These are phyloP conservation scores for Dynastes maya DNA, from an alignment of 2,888 invertebrate genomes.

Conservation along the genomic window DNA sequence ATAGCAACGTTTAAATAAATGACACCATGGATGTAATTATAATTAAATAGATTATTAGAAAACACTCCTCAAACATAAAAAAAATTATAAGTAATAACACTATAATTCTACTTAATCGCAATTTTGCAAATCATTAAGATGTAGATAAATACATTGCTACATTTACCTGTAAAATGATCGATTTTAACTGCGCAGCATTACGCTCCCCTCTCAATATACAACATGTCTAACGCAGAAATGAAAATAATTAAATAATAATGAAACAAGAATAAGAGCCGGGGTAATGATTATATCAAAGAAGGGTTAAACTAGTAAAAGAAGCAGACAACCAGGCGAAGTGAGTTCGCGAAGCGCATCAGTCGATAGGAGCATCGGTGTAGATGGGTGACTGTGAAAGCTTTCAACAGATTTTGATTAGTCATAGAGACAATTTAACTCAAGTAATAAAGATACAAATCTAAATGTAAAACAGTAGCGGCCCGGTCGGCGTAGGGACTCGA, in stretches of 20 bases:
- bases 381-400: slow-evolving; percentile 64
- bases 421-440: slow-evolving; percentile 71
- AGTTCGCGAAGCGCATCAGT: slow-evolving; percentile 32
- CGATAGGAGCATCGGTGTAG: slow-evolving; percentile 43
- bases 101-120: no score
- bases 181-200: slow-evolving; percentile 27
- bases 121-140: slow-evolving; percentile 49
- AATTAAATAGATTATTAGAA: no score
- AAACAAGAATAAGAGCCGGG: slow-evolving; percentile 69
- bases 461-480: slow-evolving; percentile 70
- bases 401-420: slow-evolving; percentile 71
- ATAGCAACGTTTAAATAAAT: no score
- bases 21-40: no score
- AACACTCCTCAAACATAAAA: no score
- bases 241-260: slow-evolving; percentile 73
- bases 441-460: slow-evolving; percentile 71
- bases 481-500: slow-evolving; percentile 63
- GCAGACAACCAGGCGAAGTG: slow-evolving; percentile 56
- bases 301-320: slow-evolving; percentile 67
- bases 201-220: slow-evolving; percentile 53
- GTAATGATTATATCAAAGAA: slow-evolving; percentile 72
- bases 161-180: slow-evolving; percentile 51
- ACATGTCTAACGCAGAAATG: slow-evolving; percentile 71
- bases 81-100: no score
- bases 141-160: slow-evolving; percentile 38